Conservation (phyloP, 2,888 invertebrate genomes). For the Oegoconia quadripuncta region DNA sequence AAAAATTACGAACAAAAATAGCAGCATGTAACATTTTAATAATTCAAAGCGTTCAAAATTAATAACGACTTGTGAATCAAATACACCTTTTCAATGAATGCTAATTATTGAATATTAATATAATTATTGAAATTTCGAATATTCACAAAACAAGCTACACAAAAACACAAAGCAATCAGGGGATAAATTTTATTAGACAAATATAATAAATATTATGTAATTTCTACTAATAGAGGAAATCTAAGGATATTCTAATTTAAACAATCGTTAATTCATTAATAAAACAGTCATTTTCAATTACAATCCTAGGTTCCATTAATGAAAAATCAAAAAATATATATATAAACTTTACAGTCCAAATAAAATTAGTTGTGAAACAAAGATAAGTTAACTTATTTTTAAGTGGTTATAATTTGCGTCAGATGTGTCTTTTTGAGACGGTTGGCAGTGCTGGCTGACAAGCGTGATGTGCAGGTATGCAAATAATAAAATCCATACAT, state of each 20-base stretch:
- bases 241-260: conserved; percentile 37
- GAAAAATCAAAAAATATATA: conserved; percentile 15
- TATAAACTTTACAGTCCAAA: conserved; percentile 8
- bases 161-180: conserved; percentile 33
- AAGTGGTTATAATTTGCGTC: too few species aligned
- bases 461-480: not conserved
- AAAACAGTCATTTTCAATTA: conserved; percentile 16
- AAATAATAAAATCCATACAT: not conserved
- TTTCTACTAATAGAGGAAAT: conserved; percentile 47
- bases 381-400: not conserved
- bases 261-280: conserved; percentile 26
- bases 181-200: conserved; percentile 39
- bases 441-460: too few species aligned
- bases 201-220: conserved; percentile 52
- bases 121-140: too few species aligned
- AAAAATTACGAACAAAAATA: too few species aligned
- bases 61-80: too few species aligned
- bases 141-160: conserved; percentile 30
- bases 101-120: too few species aligned
- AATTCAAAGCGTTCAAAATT: too few species aligned
- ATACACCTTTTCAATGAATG: too few species aligned
- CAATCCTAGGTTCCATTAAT: conserved; percentile 11
- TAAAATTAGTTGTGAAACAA: conserved; percentile 6
- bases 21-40: too few species aligned
- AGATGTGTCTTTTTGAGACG: too few species aligned